Base-by-base conservation (phyloP, 2,888 invertebrate genomes). In the Hypena proboscidalis region DNA sequence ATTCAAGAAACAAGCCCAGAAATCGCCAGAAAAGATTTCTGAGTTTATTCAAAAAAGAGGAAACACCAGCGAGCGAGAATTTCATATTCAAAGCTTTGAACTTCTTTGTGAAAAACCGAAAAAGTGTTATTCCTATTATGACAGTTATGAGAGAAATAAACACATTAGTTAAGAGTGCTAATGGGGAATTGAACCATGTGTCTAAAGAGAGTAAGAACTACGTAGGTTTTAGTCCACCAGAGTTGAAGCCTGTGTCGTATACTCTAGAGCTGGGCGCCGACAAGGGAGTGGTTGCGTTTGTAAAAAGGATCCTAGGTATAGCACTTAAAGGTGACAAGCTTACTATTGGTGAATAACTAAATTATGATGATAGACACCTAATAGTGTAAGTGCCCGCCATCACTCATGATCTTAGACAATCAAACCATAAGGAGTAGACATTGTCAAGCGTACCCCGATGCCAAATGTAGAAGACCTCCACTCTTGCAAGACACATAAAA, bases 81-180 rank as follows among this genome's bases (percentile, higher is more conserved):
- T 72, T 85, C 36, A 25, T 85, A 5, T 72, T 78, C 4, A 73
- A 48, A 66, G 71, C 83, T 36, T 30, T 85, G 3, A 73, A 80
- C 21, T 86, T 85, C 9, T 33, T 88, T 0, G 38, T 78, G 0
- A 79, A 67, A 26, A 75, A 85, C 19, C 64, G 81, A 0, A 77
- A 60, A 31, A 77, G 63, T 4, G 67, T 82, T 0, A 22, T 82
- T 0, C 89, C 88, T 1, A 72, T 87, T 0, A 68, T 85, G 1
- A 80, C 80, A 0, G 80, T 87, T 0, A 76, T 83, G 47, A 45
- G 86, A 3, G 88, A 88, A 26, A 83, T 89, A 0, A 82, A 74
- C 13, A 86, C 89, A 0, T 30, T 86, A 2, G 80, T 88, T 0
- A 82, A 71, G 27, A 84, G 78, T 3, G 74, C 59, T 0, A 80